Conservation (phyloP, 1,140 invertebrate species). For the Chironomus striatipennis region DNA sequence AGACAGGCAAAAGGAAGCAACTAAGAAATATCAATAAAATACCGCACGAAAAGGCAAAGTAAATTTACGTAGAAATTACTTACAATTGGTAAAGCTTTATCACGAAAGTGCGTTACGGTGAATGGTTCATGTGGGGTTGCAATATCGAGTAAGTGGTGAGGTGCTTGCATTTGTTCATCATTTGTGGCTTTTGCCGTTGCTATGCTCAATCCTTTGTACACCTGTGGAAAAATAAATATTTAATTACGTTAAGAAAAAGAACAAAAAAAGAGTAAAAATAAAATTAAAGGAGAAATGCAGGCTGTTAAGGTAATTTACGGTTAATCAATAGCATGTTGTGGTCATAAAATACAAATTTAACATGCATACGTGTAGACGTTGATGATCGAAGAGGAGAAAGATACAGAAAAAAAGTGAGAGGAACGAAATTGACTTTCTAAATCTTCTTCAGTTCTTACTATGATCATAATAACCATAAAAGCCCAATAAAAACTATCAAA, state of each 20-base stretch:
- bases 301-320: not conserved
- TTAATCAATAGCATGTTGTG: not conserved
- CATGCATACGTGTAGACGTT: too few relatives aligned
- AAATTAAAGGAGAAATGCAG: not conserved
- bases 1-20: too few relatives aligned
- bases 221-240: conserved; percentile 48
- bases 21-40: not conserved
- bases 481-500: too few relatives aligned
- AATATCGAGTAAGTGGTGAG: conserved; percentile 87
- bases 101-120: conserved; percentile 79
- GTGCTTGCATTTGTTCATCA: conserved; percentile 63
- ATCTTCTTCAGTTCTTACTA: not conserved
- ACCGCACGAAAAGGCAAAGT: not conserved
- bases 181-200: conserved; percentile 90
- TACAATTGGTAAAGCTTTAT: conserved; percentile 75
- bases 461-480: too few relatives aligned
- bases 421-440: not conserved
- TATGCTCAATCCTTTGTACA: conserved; percentile 90
- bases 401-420: too few relatives aligned
- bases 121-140: conserved; percentile 70
- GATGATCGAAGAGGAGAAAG: too few relatives aligned
- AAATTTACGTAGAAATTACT: not conserved
- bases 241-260: not conserved
- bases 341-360: not conserved
- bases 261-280: not conserved